Evolutionary conservation across 2,888 invertebrate genomes (phyloP).

Genomic region (Athalia circularis): DNA sequence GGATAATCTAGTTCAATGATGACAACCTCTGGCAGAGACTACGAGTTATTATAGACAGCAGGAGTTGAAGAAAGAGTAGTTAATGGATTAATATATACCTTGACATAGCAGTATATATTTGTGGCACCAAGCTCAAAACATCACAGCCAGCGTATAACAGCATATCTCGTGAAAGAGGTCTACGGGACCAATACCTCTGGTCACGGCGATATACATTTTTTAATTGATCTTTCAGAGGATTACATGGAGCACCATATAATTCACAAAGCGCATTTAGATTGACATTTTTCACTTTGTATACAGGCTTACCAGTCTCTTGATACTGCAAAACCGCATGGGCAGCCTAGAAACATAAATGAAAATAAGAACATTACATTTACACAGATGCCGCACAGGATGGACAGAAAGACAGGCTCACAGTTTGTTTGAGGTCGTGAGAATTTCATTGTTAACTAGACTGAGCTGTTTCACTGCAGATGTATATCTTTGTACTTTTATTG

Average conservation of each 20-base stretch:
- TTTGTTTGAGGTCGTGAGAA: constrained; percentile 26
- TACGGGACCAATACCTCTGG: constrained; percentile 91
- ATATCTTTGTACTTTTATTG: constrained; percentile 1
- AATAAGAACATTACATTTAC: background rate
- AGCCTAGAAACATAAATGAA: constrained; percentile 74
- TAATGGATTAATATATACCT: constrained; percentile 71
- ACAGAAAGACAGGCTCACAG: background rate
- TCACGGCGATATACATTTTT: constrained; percentile 90
- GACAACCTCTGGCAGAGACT: no score
- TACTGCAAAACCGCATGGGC: constrained; percentile 94
- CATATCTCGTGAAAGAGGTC: constrained; percentile 94
- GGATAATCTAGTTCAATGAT: no score
- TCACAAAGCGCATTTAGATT: constrained; percentile 94
- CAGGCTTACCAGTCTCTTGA: constrained; percentile 92
- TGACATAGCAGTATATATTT: constrained; percentile 85
- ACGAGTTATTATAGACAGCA: no score
- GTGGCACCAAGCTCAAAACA: constrained; percentile 89
- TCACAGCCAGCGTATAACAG: constrained; percentile 93
- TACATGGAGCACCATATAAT: constrained; percentile 89
- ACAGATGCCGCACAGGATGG: no score
- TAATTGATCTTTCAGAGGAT: constrained; percentile 93
- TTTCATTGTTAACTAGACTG: constrained; percentile 13
- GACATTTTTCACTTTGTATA: constrained; percentile 95
- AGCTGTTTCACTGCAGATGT: constrained; percentile 10
- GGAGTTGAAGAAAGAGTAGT: background rate